Conservation (phyloP, 2,888 invertebrate genomes). For the Drosophila hamatofila region DNA sequence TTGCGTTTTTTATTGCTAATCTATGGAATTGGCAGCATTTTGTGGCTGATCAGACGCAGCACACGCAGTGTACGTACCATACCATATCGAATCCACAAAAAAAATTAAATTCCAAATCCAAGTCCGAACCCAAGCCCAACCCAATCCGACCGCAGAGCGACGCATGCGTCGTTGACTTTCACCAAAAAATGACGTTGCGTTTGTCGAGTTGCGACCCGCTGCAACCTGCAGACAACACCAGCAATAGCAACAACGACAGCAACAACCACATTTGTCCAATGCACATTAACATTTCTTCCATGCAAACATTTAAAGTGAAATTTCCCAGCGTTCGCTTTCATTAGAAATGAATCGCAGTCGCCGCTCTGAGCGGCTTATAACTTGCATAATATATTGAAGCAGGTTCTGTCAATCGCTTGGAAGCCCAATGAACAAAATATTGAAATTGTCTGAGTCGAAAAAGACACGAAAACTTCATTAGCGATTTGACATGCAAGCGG, state of each 20-base stretch:
- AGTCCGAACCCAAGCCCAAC: conserved; percentile 43
- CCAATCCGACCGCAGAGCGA: conserved; percentile 33
- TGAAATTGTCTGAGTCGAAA: conserved; percentile 24
- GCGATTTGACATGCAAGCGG: conserved; percentile 37
- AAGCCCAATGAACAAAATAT: conserved; percentile 28
- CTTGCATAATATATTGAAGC: conserved; percentile 53
- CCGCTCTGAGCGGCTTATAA: conserved; percentile 12
- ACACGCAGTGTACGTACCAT: conserved; percentile 74
- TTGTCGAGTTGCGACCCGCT: conserved; percentile 53
- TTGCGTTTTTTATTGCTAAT: conserved; percentile 80
- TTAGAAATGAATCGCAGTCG: conserved; percentile 67
- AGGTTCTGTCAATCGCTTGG: conserved; percentile 51
- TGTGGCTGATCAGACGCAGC: conserved; percentile 71
- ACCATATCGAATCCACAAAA: conserved; percentile 30
- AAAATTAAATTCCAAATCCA: conserved; percentile 37
- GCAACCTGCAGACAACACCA: conserved; percentile 63
- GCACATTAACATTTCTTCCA: conserved; percentile 71
- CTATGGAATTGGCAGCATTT: conserved; percentile 70
- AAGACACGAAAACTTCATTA: conserved; percentile 74
- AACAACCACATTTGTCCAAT: conserved; percentile 68
- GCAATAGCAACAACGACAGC: conserved; percentile 22
- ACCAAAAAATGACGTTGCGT: conserved; percentile 77
- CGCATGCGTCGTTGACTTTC: conserved; percentile 59
- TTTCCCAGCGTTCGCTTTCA: conserved; percentile 75
- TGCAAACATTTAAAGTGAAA: conserved; percentile 72